Base-by-base conservation (phyloP, 2,888 invertebrate genomes). In the Dinocampus coccinellae region DNA sequence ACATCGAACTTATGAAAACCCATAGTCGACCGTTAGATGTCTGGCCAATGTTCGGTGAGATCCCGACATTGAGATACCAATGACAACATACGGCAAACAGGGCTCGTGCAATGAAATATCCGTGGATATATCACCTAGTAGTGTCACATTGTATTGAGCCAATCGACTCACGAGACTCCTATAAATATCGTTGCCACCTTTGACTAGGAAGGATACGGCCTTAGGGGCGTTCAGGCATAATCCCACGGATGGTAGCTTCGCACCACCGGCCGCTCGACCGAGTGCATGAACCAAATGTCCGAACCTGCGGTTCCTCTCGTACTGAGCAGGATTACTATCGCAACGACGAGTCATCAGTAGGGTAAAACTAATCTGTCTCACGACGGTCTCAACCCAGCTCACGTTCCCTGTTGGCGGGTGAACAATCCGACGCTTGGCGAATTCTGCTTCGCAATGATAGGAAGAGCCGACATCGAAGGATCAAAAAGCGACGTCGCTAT, bases 381-480 rank as follows among this genome's bases (percentile, higher is more conserved):
- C 39, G 39, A 39, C 39, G 89, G 90, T 91, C 90, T 90, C 90
- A 91, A 90, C 90, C 90, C 90, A 90, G 90, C 90, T 91, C 90
- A 91, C 90, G 89, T 91, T 91, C 90, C 90, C 90, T 90, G 87
- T 91, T 90, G 86, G 89, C 89, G 90, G 91, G 90, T 91, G 91
- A 92, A 92, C 91, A 92, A 92, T 92, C 91, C 91, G 89, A 92
- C 91, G 89, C 91, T 91, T 91, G 89, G 90, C 88, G 90, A 91
- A 90, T 91, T 92, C 90, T 90, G 92, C 91, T 91, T 92, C 91
- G 89, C 91, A 91, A 92, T 91, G 91, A 91, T 92, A 92, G 91
- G 91, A 92, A 92, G 91, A 92, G 91, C 91, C 91, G 91, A 92
- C 90, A 92, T 92, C 91, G 91, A 92, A 91, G 89, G 90, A 91